Evolutionary conservation across 2,113 vertebrate genomes (phyloP), one percentile per base, ranked within the genome.

Genomic region (Plectropomus leopardus): DNA sequence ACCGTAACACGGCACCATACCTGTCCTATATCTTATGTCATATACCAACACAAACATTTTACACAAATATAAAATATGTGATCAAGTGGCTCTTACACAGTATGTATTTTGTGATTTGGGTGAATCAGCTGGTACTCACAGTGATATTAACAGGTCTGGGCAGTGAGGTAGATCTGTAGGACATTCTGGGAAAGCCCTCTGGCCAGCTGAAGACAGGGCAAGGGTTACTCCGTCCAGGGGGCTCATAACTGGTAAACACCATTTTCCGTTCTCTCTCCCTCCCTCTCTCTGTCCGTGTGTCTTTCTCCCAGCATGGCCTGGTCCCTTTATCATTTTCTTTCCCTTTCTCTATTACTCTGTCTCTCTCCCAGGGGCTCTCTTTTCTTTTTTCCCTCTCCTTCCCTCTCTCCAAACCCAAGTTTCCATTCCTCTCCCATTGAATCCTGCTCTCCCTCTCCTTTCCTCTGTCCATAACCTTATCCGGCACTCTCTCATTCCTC

Each of bases 81-180:
- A n/a, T n/a, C n/a, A n/a, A n/a, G n/a, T n/a, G n/a, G n/a, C n/a
- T n/a, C n/a, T n/a, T n/a, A n/a, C n/a, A n/a, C n/a, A 44, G 16
- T 44, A 21, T 55, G 8, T 4, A n/a, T 67, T 78, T 59, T 14
- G 26, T 34, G 24, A 36, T 28, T 48, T 14, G 28, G 4, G 26
- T 55, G 19, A 58, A 51, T 7, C 15, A 57, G 7, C 6, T 42
- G 3, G 65, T 91, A 94, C 96, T 97, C 85, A 97, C 96, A 91
- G 87, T 92, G 76, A 88, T 89, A 76, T 91, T 94, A 60, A 89
- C 76, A 50, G 94, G 89, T 82, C 95, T 93, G 75, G 94, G 94
- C 51, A 96, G 83, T 77, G 95, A 96, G 0, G 95, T 92, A 51
- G 94, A 94, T 87, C 95, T 96, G 86, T 78, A 95, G 76, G 90